phyloP scores from a whole-genome alignment of 2,888 invertebrate genomes.

The Mamestra brassicae region DNA sequence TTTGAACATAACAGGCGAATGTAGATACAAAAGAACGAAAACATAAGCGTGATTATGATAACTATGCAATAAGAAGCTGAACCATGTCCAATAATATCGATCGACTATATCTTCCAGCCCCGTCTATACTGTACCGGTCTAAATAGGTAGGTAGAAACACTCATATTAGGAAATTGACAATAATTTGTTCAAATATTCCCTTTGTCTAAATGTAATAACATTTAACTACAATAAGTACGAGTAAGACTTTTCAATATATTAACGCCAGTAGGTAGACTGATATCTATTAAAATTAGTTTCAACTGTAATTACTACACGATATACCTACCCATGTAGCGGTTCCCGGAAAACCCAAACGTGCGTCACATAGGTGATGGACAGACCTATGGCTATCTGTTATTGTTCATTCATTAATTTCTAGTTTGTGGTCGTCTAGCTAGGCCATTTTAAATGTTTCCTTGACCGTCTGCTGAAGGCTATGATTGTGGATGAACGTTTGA shows the following conservation, averaged over 20 bases:
- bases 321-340: neutral
- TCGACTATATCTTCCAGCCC: neutral
- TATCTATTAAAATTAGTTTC: neutral
- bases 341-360: slow-evolving; percentile 42
- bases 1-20: neutral
- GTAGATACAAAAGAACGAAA: neutral
- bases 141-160: neutral
- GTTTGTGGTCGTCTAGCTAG: neutral
- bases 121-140: too few species aligned
- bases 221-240: too few species aligned
- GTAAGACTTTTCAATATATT: neutral
- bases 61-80: neutral
- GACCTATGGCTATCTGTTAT: neutral
- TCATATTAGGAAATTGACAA: neutral
- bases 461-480: slow-evolving; percentile 3
- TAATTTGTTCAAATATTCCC: neutral
- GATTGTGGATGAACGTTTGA: neutral
- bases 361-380: slow-evolving; percentile 32
- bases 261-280: neutral
- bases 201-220: neutral
- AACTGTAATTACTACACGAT: neutral
- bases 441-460: slow-evolving; percentile 30
- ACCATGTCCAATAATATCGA: neutral
- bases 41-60: neutral
- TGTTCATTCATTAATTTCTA: neutral